A percentile compares a stretch with the other conserved stretches of the same genome.
Conservation (phyloP, 2,113 vertebrate species). For the Neoarius graeffei region DNA sequence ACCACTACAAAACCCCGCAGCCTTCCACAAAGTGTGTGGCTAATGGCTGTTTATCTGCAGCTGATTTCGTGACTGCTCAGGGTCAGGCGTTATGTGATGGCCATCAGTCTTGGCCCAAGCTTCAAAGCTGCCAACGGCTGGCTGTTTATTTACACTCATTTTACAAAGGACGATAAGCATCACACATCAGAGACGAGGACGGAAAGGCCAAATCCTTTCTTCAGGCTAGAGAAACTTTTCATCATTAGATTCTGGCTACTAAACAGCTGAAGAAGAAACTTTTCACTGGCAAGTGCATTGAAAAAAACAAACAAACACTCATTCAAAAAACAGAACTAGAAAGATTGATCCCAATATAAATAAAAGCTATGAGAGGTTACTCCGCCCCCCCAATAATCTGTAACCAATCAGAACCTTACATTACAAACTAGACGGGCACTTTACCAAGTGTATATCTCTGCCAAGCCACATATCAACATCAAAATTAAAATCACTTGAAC, state of each 20-base stretch:
- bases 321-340: background rate
- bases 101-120: slow-evolving; percentile 35
- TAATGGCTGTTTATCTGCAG: slow-evolving; percentile 51
- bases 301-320: background rate
- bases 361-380: background rate
- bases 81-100: slow-evolving; percentile 47
- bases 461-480: too few relatives aligned
- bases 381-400: background rate
- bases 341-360: background rate
- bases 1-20: background rate
- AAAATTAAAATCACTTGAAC: too few relatives aligned
- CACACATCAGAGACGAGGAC: slow-evolving; percentile 16
- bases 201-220: slow-evolving; percentile 28
- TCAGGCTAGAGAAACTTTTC: background rate
- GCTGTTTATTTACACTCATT: slow-evolving; percentile 53
- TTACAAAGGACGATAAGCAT: slow-evolving; percentile 46
- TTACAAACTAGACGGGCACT: background rate
- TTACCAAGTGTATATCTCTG: too few relatives aligned
- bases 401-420: background rate
- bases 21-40: slow-evolving; percentile 35
- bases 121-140: slow-evolving; percentile 48
- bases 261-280: background rate
- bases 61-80: slow-evolving; percentile 39
- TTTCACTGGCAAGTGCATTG: background rate
- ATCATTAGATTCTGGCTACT: background rate